phyloP scores from a whole-genome alignment of 2,113 vertebrate species.

The Chaenogobius annularis region DNA sequence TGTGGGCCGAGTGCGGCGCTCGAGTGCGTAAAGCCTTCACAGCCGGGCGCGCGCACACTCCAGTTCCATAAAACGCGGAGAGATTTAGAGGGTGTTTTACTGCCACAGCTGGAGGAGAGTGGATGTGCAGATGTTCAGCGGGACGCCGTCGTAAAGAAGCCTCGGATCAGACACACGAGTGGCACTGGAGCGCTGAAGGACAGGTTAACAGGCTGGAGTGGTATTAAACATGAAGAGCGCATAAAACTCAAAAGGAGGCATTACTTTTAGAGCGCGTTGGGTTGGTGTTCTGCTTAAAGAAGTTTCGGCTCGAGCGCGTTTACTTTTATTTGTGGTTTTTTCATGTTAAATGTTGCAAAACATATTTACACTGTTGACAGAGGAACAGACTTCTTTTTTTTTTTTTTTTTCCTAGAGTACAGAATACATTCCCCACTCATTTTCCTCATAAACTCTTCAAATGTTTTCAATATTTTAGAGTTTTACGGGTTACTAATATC shows the following conservation, averaged over 20 bases:
- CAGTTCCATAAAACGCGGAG: background rate
- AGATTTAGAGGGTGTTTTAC: conserved; percentile 1
- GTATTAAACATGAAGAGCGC: background rate
- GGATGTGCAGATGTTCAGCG: conserved; percentile 2
- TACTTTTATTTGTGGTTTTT: background rate
- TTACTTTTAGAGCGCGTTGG: background rate
- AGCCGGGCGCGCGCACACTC: background rate
- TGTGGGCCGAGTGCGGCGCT: background rate
- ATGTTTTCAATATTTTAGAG: too few species aligned
- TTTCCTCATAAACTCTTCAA: too few species aligned
- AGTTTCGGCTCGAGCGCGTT: background rate
- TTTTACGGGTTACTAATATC: too few species aligned
- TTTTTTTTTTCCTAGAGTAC: too few species aligned
- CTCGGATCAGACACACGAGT: conserved; percentile 46
- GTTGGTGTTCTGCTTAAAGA: background rate
- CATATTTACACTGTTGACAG: too few species aligned
- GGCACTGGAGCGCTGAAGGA: background rate
- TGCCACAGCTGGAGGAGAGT: background rate
- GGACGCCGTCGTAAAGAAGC: conserved; percentile 31
- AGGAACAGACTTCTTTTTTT: too few species aligned
- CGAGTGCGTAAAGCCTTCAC: background rate
- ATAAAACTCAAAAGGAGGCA: background rate
- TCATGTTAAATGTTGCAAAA: too few species aligned
- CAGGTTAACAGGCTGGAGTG: conserved; percentile 5
- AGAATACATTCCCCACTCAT: too few species aligned